Conservation (phyloP, 2,797 vertebrate genomes). For the Acipenser transmontanus region DNA sequence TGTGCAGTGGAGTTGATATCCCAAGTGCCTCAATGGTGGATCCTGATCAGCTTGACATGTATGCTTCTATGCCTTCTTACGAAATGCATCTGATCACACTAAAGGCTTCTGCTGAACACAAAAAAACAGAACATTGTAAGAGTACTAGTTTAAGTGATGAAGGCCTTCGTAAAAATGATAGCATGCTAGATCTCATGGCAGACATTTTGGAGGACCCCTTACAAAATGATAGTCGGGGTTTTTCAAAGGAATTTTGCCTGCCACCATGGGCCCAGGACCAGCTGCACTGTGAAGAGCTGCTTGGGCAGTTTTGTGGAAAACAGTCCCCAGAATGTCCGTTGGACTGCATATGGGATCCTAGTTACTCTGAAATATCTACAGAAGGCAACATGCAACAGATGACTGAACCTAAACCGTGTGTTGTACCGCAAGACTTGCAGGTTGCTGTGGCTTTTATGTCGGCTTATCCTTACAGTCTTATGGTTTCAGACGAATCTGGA, state of each 20-base stretch:
- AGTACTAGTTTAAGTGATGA: slow-evolving; percentile 25
- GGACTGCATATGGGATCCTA: slow-evolving; percentile 38
- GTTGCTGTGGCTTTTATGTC: slow-evolving; percentile 47
- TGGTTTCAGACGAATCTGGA: slow-evolving; percentile 45
- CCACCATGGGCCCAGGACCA: slow-evolving; percentile 23
- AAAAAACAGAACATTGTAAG: not conserved
- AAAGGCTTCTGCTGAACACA: not conserved
- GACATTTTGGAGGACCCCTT: slow-evolving; percentile 47
- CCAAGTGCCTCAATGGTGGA: slow-evolving; percentile 35
- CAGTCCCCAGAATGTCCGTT: slow-evolving; percentile 33
- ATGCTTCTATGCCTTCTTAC: slow-evolving; percentile 57
- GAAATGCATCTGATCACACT: slow-evolving; percentile 44
- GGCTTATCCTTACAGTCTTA: slow-evolving; percentile 51
- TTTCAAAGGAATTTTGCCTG: slow-evolving; percentile 15
- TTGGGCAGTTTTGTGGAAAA: not conserved
- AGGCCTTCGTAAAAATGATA: slow-evolving; percentile 36
- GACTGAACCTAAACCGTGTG: not conserved
- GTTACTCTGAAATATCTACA: not conserved
- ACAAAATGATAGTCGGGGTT: slow-evolving; percentile 20
- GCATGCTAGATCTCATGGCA: slow-evolving; percentile 55
- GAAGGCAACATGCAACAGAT: slow-evolving; percentile 15
- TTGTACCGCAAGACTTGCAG: slow-evolving; percentile 33
- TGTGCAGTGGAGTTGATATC: not conserved
- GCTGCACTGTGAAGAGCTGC: slow-evolving; percentile 25
- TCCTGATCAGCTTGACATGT: slow-evolving; percentile 49